phyloP scores from a whole-genome alignment of 2,797 vertebrate species.

The Pitangus sulphuratus region DNA sequence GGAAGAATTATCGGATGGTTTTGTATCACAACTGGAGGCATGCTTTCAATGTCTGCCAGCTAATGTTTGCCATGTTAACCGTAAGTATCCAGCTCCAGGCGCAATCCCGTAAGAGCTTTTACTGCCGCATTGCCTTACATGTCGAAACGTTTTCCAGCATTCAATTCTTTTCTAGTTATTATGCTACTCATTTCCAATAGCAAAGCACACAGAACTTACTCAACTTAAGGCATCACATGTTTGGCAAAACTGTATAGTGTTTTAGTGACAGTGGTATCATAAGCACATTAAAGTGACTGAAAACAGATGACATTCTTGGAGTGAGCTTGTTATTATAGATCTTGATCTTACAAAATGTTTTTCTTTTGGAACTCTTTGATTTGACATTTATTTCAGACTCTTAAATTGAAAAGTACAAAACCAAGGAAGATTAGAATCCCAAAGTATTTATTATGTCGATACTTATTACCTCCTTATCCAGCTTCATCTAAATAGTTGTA shows the following conservation, averaged over 20 bases:
- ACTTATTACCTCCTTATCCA: background rate
- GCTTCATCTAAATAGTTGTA: background rate
- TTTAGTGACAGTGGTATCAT: conserved; percentile 25
- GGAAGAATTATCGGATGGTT: conserved; percentile 98
- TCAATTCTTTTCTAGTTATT: conserved; percentile 2
- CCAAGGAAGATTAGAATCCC: background rate
- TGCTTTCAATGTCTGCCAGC: conserved; percentile 97
- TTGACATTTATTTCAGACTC: conserved; percentile 42
- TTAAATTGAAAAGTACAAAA: background rate
- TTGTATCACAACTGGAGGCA: conserved; percentile 99
- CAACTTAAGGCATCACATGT: background rate
- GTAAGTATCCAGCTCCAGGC: conserved; percentile 77
- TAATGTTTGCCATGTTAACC: conserved; percentile 97
- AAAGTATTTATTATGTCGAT: background rate
- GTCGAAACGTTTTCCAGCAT: background rate
- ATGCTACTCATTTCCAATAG: background rate
- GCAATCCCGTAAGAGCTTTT: background rate
- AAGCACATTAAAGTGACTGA: conserved; percentile 32
- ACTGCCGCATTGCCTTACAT: background rate
- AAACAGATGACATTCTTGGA: conserved; percentile 29
- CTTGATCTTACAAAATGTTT: background rate
- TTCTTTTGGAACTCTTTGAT: conserved; percentile 6
- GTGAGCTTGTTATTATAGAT: conserved; percentile 8
- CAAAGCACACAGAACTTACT: background rate
- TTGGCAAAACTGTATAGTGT: conserved; percentile 19